Conservation (phyloP, 2,797 vertebrate species). For the Gymnoscopelus microlampas region DNA sequence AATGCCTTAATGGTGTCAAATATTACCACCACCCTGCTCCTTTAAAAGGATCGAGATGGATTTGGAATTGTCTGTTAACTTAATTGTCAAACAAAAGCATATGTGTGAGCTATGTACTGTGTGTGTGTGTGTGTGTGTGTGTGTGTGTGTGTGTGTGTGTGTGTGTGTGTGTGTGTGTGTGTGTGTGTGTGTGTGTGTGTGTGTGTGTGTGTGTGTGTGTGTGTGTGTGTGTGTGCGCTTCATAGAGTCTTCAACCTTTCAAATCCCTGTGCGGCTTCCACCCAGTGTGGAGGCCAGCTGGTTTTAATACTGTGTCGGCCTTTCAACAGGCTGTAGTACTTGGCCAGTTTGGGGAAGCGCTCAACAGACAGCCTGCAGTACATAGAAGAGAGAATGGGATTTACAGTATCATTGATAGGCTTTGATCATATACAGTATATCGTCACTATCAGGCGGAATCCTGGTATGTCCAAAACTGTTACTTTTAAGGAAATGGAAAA, state of each 20-base stretch:
- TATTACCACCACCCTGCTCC: no score
- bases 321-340: conserved; percentile 66
- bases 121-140: neutral
- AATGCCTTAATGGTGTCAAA: no score
- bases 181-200: neutral
- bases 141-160: neutral
- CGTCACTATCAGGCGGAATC: no score
- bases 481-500: no score
- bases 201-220: neutral
- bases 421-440: neutral
- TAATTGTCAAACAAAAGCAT: neutral
- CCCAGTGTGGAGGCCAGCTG: conserved; percentile 67
- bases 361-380: conserved; percentile 65
- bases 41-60: no score
- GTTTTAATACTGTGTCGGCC: conserved; percentile 68
- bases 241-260: conserved; percentile 66
- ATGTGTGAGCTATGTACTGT: neutral
- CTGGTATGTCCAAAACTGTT: no score
- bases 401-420: neutral
- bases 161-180: neutral
- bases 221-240: conserved; percentile 18
- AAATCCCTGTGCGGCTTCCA: conserved; percentile 44
- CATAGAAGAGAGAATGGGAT: conserved; percentile 3
- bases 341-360: conserved; percentile 61
- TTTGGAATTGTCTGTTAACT: no score